Evolutionary conservation across 2,888 invertebrate species (phyloP), one percentile per base, ranked within the genome.

Genomic region (Dryadula phaetusa): DNA sequence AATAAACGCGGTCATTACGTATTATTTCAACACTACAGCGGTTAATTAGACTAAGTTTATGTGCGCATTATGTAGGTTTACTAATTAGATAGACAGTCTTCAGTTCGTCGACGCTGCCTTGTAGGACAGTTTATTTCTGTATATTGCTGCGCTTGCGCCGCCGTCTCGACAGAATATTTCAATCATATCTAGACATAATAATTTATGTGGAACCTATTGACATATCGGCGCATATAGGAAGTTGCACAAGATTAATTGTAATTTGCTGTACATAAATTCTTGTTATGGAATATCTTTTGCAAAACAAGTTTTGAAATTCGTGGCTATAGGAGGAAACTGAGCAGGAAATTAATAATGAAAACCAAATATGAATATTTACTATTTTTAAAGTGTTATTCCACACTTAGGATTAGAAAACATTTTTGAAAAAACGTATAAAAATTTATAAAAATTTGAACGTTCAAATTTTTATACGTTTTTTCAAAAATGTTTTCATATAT

Each of bases 121-220:
- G 82, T 88, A 77, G 87, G 81, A 78, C 87, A 84, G 79, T 84
- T 83, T 88, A 87, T 88, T 88, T 87, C 79, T 83, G 80, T 80
- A 79, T 77, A 82, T 80, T 82, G 81, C 79, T 79, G 78, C 76
- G 77, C 81, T 79, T 77, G 77, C 77, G 77, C 75, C 66, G 75
- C 75, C 74, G 79, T 76, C 76, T 72, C 75, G 77, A 71, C 75
- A 72, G 71, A 74, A 76, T 75, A 74, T 74, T 77, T 74, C 75
- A 79, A 77, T 76, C 77, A 75, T 78, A 78, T 70, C 64, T 71
- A 69, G 70, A 67, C 70, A 71, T 75, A 64, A 65, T 62, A 40
- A 66, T 63, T 67, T 53, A 65, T 66, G 20, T 66, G 49, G 34
- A 60, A 42, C 62, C 47, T 37, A 61, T 37, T 70, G 60, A 60